These are phyloP conservation scores for Parnassius smintheus DNA, from an alignment of 2,888 invertebrate genomes.

Conservation along the genomic window DNA sequence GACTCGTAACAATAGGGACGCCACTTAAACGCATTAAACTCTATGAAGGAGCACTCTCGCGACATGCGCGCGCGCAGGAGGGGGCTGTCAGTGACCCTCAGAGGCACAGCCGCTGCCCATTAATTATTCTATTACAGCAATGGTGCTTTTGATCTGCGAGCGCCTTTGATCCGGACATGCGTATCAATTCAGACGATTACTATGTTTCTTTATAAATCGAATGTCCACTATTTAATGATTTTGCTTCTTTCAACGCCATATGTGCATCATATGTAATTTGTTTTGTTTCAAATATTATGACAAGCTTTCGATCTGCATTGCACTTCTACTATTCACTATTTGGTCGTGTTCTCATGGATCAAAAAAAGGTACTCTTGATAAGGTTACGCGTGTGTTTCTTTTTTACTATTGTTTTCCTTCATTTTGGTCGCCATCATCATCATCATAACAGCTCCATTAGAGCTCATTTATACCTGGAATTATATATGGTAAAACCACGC, in stretches of 20 bases:
- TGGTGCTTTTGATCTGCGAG: conserved; percentile 59
- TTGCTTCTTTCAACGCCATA: not conserved
- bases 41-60: conserved; percentile 38
- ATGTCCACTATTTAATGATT: not conserved
- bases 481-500: too few relatives aligned
- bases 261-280: not conserved
- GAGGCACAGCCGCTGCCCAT: conserved; percentile 55
- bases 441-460: too few relatives aligned
- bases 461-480: too few relatives aligned
- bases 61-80: conserved; percentile 31
- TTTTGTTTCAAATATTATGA: not conserved
- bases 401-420: too few relatives aligned
- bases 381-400: too few relatives aligned
- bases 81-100: conserved; percentile 66
- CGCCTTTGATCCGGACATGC: conserved; percentile 61
- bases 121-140: conserved; percentile 73
- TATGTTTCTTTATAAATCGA: not conserved
- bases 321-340: too few relatives aligned
- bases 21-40: conserved; percentile 37
- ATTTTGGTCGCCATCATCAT: too few relatives aligned
- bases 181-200: conserved; percentile 40
- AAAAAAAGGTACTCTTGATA: too few relatives aligned
- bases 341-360: too few relatives aligned
- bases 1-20: conserved; percentile 30
- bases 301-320: too few relatives aligned